Evolutionary conservation across 2,113 vertebrate species (phyloP), one percentile per base, ranked within the genome.

Genomic region (Dicrurus megarhynchus): DNA sequence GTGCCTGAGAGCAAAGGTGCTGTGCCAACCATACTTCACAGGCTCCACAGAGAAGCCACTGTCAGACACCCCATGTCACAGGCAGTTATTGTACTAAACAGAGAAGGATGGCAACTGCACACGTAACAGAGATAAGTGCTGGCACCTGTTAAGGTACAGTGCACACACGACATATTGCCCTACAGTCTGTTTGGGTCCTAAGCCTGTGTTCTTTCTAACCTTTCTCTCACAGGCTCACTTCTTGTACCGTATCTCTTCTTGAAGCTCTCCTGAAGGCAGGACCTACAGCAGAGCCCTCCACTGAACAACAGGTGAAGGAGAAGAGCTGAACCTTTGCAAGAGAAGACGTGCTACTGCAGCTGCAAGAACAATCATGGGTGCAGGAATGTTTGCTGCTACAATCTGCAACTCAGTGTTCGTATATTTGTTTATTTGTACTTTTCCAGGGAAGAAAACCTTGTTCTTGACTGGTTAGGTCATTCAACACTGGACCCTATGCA

Each of bases 401-500:
- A 16, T 11, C 55, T 59, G 18, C 21, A 86, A 63, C 28, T 59
- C 30, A 15, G 8, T 35, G 28, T 50, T 61, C 4, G 1, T 3
- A 7, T 14, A 64, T 74, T 83, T 84, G 23, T 16, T 73, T 71
- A 65, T 55, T 56, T 50, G 18, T 22, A 41, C 24, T 68, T 69
- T 59, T 78, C 39, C 23, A 65, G 8, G 7, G 20, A 89, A 91
- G 12, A 78, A 91, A 87, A 84, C 5, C 23, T 27, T 78, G 15
- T 3, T 75, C 13, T 35, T 64, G 21, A 52, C 22, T 56, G 22
- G 35, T 64, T 60, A 59, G 28, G 6, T 71, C 27, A 27, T 49
- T 63, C 32, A 49, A 24, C 0, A 0, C 7, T 10, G 23, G 41
- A 86, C 1, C 1, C 30, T 16, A 16, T 11, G 50, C 26, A 77